Conservation (phyloP, 2,797 vertebrate species). For the Glyptemys insculpta region DNA sequence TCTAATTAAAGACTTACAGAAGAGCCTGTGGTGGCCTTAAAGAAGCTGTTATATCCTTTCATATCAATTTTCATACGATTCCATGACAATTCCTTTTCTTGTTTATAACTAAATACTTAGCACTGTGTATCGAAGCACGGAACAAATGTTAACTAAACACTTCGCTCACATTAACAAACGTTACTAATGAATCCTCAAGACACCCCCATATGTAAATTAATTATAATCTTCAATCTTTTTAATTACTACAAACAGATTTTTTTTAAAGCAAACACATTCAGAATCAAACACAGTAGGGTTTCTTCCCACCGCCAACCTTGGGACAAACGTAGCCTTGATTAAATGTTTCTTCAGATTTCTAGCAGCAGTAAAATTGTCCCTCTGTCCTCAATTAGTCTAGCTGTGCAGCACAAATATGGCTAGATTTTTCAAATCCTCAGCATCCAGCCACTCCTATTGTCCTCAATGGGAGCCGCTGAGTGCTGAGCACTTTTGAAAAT, state of each 20-base stretch:
- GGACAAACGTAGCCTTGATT: neutral
- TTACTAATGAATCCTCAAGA: slow-evolving; percentile 25
- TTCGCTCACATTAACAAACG: neutral
- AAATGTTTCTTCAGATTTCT: neutral
- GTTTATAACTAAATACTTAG: neutral
- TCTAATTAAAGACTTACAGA: slow-evolving; percentile 34
- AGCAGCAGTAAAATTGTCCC: neutral
- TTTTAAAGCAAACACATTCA: neutral
- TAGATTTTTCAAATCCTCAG: neutral
- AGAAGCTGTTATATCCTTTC: slow-evolving; percentile 19
- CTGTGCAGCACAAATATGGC: neutral
- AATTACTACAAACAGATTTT: neutral
- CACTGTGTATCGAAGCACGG: neutral
- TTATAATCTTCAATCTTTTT: neutral
- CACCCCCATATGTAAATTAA: neutral
- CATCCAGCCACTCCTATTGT: neutral
- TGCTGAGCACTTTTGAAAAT: neutral
- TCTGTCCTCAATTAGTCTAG: neutral
- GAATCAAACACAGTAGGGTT: neutral
- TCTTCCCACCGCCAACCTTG: neutral
- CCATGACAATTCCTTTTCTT: neutral
- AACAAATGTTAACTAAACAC: neutral
- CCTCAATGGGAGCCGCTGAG: neutral
- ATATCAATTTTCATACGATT: neutral
- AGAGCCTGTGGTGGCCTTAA: neutral